Conservation (phyloP, 2,797 vertebrate species). For the Myiotriccus ornatus region DNA sequence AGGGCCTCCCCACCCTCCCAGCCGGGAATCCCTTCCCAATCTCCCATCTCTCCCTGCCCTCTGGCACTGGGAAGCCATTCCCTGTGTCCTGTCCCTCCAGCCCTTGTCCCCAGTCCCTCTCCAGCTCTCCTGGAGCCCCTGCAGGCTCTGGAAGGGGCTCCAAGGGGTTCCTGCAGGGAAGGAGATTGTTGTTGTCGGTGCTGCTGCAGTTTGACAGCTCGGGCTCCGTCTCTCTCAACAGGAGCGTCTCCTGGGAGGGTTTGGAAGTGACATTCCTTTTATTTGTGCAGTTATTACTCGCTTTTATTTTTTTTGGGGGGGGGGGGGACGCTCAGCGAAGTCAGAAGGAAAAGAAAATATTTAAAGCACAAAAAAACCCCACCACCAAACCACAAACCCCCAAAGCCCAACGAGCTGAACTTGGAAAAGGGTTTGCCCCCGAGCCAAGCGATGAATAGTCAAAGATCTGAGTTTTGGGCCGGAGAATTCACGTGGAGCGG, state of each 20-base stretch:
- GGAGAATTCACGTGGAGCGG: neutral
- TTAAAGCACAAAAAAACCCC: too few species aligned
- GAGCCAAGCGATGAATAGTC: neutral
- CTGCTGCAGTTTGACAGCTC: neutral
- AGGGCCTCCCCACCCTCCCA: neutral
- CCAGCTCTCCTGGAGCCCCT: neutral
- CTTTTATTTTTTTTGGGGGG: neutral
- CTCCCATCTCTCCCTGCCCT: neutral
- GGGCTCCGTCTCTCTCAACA: conserved; percentile 20
- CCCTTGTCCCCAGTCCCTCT: too few species aligned
- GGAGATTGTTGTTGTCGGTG: neutral
- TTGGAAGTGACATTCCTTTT: neutral
- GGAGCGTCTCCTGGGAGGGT: neutral
- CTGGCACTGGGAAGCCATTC: neutral
- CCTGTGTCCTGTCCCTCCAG: too few species aligned
- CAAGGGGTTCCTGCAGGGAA: neutral
- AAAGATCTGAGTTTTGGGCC: neutral
- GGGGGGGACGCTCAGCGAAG: neutral
- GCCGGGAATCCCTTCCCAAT: neutral
- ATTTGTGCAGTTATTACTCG: neutral
- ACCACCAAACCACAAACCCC: neutral
- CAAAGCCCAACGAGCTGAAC: neutral
- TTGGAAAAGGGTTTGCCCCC: conserved; percentile 12
- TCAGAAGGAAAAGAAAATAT: neutral
- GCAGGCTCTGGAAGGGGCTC: neutral